Evolutionary conservation across 2,113 vertebrate species (phyloP), one percentile per base, ranked within the genome.

Genomic region (Podarcis muralis): DNA sequence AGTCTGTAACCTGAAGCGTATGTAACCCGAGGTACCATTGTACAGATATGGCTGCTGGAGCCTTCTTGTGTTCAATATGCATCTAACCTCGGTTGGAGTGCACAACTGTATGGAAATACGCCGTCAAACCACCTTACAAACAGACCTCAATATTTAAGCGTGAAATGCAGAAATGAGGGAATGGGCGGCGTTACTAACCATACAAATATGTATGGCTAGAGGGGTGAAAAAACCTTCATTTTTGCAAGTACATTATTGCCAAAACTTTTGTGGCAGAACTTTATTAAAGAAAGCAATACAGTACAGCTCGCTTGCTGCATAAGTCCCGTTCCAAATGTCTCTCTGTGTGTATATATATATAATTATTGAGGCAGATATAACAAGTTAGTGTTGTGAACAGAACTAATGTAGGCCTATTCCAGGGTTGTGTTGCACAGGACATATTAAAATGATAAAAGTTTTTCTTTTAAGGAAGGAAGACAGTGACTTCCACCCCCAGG

Each of bases 211-310:
- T 48, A 2, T 48, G 48, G 9, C 48, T 48, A 48, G 13, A 32
- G 71, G 32, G n/a, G n/a, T n/a, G n/a, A n/a, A n/a, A n/a, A n/a
- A n/a, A n/a, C 48, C 48, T 53, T 53, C 48, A 53, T 53, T 88
- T 77, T 68, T 69, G 40, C 83, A 65, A 78, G 43, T 3, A 0
- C 0, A 0, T 1, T 0, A 0, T 0, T 87, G 3, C 40, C 32
- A 76, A 89, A 86, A 77, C 23, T 62, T 57, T 69, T 13, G 22
- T 83, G 20, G 66, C 25, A 88, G 27, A 2, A 74, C 22, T 86
- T 84, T 85, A 87, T 83, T 3, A 8, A 84, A 85, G 20, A 80
- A 20, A 69, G n/a, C 84, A 53, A 85, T 48, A 87, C 84, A 84
- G 74, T 40, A 85, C 9, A 68, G 35, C 15, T 43, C 57, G 35